Evolutionary conservation across 2,888 invertebrate genomes (phyloP).

Genomic region (Drosophila setosimentum): DNA sequence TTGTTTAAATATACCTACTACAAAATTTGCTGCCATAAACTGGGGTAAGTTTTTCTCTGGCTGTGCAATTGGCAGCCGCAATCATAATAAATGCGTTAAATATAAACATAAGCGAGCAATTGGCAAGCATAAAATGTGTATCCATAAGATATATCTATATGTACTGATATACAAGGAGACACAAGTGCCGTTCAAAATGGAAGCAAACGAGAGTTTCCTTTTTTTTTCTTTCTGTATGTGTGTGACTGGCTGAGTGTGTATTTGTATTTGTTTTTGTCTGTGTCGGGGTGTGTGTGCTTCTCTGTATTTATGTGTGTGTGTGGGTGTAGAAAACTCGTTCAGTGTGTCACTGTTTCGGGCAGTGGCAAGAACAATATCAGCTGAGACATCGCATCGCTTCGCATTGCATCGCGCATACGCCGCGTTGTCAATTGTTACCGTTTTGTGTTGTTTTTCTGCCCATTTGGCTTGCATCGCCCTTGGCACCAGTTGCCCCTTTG

Average conservation of each 20-base stretch:
- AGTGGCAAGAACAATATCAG: constrained; percentile 56
- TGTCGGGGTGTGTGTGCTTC: constrained; percentile 16
- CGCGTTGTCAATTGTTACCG: constrained; percentile 71
- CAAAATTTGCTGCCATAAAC: constrained; percentile 43
- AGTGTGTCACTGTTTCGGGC: constrained; percentile 76
- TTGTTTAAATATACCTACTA: constrained; percentile 6
- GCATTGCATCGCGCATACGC: constrained; percentile 72
- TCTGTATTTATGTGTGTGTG: constrained; percentile 32
- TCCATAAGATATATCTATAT: constrained; percentile 66
- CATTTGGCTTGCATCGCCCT: constrained; percentile 54
- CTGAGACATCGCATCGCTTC: constrained; percentile 36
- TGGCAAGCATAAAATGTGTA: constrained; percentile 75
- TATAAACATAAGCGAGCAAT: constrained; percentile 64
- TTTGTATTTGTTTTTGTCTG: constrained; percentile 14
- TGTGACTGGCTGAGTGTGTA: constrained; percentile 1
- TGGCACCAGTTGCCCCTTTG: constrained; percentile 65
- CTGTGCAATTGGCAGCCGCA: constrained; percentile 28
- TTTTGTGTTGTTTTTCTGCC: constrained; percentile 10
- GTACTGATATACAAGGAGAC: neutral
- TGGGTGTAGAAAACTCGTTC: constrained; percentile 67
- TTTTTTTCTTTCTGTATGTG: constrained; percentile 18
- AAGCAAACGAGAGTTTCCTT: constrained; percentile 35
- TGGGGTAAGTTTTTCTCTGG: constrained; percentile 50
- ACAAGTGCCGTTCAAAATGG: constrained; percentile 50
- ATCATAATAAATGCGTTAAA: constrained; percentile 41